Base-by-base conservation (phyloP, 2,888 invertebrate genomes). In the Nesidiocoris tenuis region DNA sequence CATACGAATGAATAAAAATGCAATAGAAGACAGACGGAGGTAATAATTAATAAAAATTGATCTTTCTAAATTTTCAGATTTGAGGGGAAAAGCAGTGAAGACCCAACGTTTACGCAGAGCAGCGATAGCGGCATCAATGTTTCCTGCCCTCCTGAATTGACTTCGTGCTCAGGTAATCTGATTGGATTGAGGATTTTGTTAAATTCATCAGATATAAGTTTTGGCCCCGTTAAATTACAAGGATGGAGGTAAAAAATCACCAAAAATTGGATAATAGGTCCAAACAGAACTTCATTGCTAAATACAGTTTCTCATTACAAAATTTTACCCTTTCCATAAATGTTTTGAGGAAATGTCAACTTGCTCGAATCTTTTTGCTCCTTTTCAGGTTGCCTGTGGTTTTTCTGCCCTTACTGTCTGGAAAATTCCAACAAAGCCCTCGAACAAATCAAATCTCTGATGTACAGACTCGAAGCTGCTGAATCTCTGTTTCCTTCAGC, bases 401-500 rank as follows among this genome's bases (percentile, higher is more conserved):
- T 93, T 83, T 89, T 89, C 81, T 94, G 94, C 82, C 85, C 86
- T 77, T 83, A 84, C 18, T 94, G 94, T 82, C 86, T 90, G 71
- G 89, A 88, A 70, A 88, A 90, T 18, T 91, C 94, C 82, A 90
- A 90, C 77, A 84, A 86, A 77, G 95, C 93, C 0, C 85, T 95
- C 82, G 87, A 86, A 68, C 91, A 94, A 82, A 89, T 95, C 7
- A 89, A 90, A 82, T 85, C 86, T 63, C 84, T 96, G 71, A 85
- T 95, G 77, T 88, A 89, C 67, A 86, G 91, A 23, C 85, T 95
- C 79, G 91, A 94, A 82, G 86, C 87, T 74, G 93, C 92, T 0
- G 91, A 93, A 82, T 87, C 91, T 1, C 86, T 96, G 12, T 96
- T 93, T 85, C 94, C 95, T 0, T 94, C 94, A 2, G 90, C 90